A percentile compares a stretch with the other conserved stretches of the same genome.
Conservation (phyloP, 2,113 vertebrate genomes). For the Zosterops borbonicus region DNA sequence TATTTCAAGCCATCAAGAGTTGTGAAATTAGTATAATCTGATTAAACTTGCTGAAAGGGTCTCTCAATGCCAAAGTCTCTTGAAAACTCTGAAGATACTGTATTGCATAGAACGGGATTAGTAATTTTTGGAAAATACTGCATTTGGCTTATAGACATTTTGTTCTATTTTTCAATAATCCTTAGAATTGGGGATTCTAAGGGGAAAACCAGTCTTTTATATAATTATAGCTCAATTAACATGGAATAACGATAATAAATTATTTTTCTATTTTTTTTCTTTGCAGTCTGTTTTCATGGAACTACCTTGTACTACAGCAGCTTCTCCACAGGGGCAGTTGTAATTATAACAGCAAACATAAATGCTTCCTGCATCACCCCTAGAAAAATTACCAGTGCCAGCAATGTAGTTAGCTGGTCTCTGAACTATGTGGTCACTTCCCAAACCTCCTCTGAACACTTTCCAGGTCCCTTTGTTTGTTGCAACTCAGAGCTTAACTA, state of each 20-base stretch:
- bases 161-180: background rate
- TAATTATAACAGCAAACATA: background rate
- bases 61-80: background rate
- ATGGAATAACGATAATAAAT: background rate
- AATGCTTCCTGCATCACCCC: background rate
- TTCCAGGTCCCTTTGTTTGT: background rate
- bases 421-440: background rate
- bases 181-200: background rate
- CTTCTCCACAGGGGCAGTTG: background rate
- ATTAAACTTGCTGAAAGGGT: background rate
- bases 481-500: slow-evolving; percentile 9
- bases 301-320: background rate
- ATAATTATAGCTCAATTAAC: background rate
- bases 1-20: background rate
- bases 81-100: background rate
- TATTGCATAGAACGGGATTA: background rate
- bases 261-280: background rate
- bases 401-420: background rate
- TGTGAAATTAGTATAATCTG: background rate
- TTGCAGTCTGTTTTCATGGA: background rate
- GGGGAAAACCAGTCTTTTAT: background rate
- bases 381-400: background rate
- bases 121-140: background rate
- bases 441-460: background rate
- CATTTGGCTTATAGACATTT: background rate